Evolutionary conservation across 2,888 invertebrate species (phyloP), one percentile per base, ranked within the genome.

Genomic region (Rotaria sp.): DNA sequence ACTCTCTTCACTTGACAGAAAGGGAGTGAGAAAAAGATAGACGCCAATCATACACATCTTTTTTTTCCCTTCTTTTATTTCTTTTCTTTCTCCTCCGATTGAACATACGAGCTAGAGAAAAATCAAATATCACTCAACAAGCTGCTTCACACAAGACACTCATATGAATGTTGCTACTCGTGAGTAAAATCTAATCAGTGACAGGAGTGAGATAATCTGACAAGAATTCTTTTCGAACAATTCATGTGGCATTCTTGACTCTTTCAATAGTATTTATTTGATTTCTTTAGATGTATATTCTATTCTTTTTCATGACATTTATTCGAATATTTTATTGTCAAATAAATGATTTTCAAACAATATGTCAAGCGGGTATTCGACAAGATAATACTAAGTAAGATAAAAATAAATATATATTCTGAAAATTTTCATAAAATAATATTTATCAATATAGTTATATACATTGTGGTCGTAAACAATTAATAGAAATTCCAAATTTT

Each of bases 391-490:
- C 45, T 2, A 67, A 67, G 67, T 67, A 35, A 67, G 67, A 18
- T 67, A 2, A 30, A 59, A 15, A 1, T 2, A 52, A 52, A 30
- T 30, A 1, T 30, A 4, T 26, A 8, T 48, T 15, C 15, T 48
- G 4, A 11, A 8, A 1, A 48, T 48, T 48, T 15, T 52, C 52
- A 52, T 52, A 52, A 15, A 50, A 50, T 15, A 24, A 24, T 52
- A 24, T 52, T 7, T 30, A n/a, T 59, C 2, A 3, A 13, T 35
- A 52, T 50, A 85, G 59, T 48, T 87, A 87, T 52, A 87, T 87
- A 24, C 85, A 87, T 84, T 87, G 87, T 38, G 85, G 84, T 30
- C 85, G 85, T 52, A 84, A 85, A 85, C 85, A 85, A 50, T 48
- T 87, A 30, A 48, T 45, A 48, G 21, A 52, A 48, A n/a, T 87